Base-by-base conservation (phyloP, 2,888 invertebrate species). In the Escarpia spicata region DNA sequence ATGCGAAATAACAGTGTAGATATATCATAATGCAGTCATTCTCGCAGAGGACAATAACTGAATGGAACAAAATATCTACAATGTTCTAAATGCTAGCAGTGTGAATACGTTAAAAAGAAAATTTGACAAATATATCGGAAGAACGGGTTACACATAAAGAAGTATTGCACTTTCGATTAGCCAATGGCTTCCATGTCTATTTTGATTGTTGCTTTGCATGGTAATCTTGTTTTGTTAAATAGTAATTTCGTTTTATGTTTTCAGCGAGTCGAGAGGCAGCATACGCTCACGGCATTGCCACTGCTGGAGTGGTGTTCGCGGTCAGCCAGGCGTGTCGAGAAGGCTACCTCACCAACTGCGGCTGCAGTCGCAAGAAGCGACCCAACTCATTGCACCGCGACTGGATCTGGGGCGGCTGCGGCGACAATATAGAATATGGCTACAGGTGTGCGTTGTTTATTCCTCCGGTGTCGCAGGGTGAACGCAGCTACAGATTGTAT, bases 351-450 rank as follows among this genome's bases (percentile, higher is more conserved):
- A 97, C 98, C 6, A 98, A 98, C 92, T 99, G 99, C 96, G 98
- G 98, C 45, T 99, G 99, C 96, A 98, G 98, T 92, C 97, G 98
- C 43, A 98, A 98, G 92, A 97, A 97, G 4, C 97, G 99, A 91
- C 99, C 99, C 9, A 97, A 97, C 95, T 98, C 98, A 96, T 97
- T 99, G 93, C 98, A 98, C 95, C 97, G 97, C 92, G 99, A 99
- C 96, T 99, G 99, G 99, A 98, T 98, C 92, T 99, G 99, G 99
- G 99, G 99, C 58, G 99, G 99, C 44, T 99, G 99, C 95, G 99
- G 99, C 0, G 99, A 99, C 96, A 99, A 99, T 97, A 97, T 99
- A 93, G 98, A 99, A 96, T 99, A 99, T 96, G 94, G 94, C 75
- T 75, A 75, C 75, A 75, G 75, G 75, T 75, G 75, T 26, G 75